Base-by-base conservation (phyloP, 1,140 invertebrate species). In the Brachystomella parvula region DNA sequence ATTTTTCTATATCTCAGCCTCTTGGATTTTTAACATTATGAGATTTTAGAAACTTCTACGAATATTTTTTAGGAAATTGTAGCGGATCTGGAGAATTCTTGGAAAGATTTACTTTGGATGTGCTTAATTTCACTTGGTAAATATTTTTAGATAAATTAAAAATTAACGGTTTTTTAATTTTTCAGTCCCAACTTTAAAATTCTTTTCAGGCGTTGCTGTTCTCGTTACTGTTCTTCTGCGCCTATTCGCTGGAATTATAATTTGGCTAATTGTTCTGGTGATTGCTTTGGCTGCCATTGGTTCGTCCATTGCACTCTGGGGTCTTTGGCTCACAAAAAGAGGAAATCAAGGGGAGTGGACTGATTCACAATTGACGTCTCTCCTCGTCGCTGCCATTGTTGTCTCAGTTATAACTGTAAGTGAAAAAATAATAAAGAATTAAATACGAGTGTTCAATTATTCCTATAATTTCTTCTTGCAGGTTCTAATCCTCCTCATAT, bases 181-280 rank as follows among this genome's bases (percentile, higher is more conserved):
- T 26, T 30, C 9, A 30, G 21, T 24, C 19, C 12, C 53, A 15
- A 6, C n/a, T 24, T 15, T 15, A 24, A 17, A 49, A 26, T 15
- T 49, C 44, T 60, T 39, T 61, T 6, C 77, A 87, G 85, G 78
- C 26, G 77, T 84, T 61, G 83, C 85, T 0, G 49, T 86, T 24
- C 69, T 83, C 2, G 79, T 86, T 33, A 76, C 87, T 12, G 74
- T 87, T 30, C 76, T 86, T 28, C 83, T 88, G 65, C 78, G 84
- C 67, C 86, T 81, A 73, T 74, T 85, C 30, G 85, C 83, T 2
- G 82, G 82, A 57, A 74, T 84, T 57, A 78, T 90, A 24, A 83
- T 90, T 61, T 89, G 87, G 83, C 73, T 87, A 3, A 83, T 89
- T 26, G 76, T 89, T 9, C 75, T 82, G 32, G 79, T 83, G 1